phyloP scores from a whole-genome alignment of 2,113 vertebrate species.

The Oriolus oriolus region DNA sequence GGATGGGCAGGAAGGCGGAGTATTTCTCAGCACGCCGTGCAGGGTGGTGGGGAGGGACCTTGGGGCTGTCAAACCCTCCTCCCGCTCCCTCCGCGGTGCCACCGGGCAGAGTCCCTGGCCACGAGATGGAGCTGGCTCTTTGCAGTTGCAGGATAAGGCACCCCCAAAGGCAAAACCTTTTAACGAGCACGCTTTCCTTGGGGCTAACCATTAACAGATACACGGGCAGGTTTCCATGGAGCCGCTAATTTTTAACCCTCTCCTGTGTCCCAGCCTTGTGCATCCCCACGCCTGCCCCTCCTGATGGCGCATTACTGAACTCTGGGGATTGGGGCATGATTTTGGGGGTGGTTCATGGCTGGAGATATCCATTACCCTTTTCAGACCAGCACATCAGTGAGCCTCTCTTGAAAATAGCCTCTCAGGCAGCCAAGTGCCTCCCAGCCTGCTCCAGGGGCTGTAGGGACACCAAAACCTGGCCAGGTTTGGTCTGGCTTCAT shows the following conservation, averaged over 20 bases:
- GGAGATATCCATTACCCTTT: background rate
- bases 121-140: constrained; percentile 46
- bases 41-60: accelerated
- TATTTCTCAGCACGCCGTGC: background rate
- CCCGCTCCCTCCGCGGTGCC: accelerated
- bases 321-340: accelerated
- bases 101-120: background rate
- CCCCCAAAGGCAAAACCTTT: background rate
- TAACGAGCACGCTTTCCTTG: background rate
- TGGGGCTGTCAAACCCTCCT: background rate
- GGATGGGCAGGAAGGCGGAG: background rate
- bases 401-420: background rate
- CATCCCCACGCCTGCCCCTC: accelerated
- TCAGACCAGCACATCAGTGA: background rate
- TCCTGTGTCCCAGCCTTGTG: background rate
- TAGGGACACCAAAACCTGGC: background rate
- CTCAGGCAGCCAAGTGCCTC: background rate
- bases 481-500: background rate
- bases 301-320: background rate
- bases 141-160: background rate
- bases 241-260: background rate
- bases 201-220: background rate
- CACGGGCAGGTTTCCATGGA: background rate
- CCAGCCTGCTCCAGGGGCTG: background rate
- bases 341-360: background rate